These are phyloP conservation scores for Trialeurodes vaporariorum DNA, from an alignment of 1,140 invertebrate genomes.

Conservation along the genomic window DNA sequence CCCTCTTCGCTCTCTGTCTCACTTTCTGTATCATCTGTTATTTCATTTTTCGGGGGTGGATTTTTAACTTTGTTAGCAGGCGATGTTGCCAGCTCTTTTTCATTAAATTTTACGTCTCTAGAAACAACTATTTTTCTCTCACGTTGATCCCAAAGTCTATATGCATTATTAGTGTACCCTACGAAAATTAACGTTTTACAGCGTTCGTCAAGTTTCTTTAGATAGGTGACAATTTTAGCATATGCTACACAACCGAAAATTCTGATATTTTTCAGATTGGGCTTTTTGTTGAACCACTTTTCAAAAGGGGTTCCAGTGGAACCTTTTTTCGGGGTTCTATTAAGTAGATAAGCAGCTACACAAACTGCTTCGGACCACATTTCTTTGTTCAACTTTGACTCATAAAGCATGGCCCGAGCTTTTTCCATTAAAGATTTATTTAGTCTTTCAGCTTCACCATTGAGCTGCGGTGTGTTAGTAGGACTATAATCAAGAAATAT, in stretches of 20 bases:
- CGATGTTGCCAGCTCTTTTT: background rate
- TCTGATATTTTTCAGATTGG: conserved; percentile 22
- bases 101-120: conserved; percentile 9
- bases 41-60: no score
- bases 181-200: conserved; percentile 18
- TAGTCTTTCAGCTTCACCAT: conserved; percentile 29
- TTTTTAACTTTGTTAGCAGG: no score
- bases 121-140: conserved; percentile 6
- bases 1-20: no score
- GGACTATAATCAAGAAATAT: conserved; percentile 23
- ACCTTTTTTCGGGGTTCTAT: conserved; percentile 8
- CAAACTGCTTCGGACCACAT: conserved; percentile 16
- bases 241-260: conserved; percentile 28
- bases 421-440: conserved; percentile 24
- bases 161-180: conserved; percentile 24
- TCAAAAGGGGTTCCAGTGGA: conserved; percentile 21
- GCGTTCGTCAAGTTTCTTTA: conserved; percentile 29
- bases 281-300: conserved; percentile 19
- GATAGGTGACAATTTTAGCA: conserved; percentile 18
- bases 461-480: conserved; percentile 31
- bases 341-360: conserved; percentile 17
- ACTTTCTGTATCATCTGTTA: no score
- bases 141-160: conserved; percentile 10
- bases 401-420: conserved; percentile 17
- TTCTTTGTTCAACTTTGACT: conserved; percentile 7